phyloP scores from a whole-genome alignment of 1,140 invertebrate genomes.

The Brachystomella parvula region DNA sequence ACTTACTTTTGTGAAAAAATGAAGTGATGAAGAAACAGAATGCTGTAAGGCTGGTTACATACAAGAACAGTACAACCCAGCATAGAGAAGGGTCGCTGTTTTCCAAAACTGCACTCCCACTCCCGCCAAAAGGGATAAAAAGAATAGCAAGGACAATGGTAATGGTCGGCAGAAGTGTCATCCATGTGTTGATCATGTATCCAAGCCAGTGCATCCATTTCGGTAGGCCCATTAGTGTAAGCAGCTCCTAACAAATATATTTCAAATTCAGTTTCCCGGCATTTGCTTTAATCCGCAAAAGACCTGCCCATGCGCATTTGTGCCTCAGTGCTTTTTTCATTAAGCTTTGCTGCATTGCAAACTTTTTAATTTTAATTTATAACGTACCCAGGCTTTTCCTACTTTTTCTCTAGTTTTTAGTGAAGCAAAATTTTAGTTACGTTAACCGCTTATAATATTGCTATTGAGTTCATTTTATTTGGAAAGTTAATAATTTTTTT shows the following conservation, averaged over 20 bases:
- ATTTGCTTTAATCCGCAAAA: too few species aligned
- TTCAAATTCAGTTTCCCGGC: too few species aligned
- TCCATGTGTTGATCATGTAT: slow-evolving; percentile 34
- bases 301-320: too few species aligned
- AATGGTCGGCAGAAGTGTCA: slow-evolving; percentile 22
- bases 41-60: slow-evolving; percentile 22
- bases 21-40: slow-evolving; percentile 36
- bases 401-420: too few species aligned
- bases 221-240: slow-evolving; percentile 28
- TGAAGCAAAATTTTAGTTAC: too few species aligned
- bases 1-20: slow-evolving; percentile 34
- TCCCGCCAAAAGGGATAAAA: slow-evolving; percentile 22
- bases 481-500: background rate
- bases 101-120: slow-evolving; percentile 26
- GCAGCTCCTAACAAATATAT: slow-evolving; percentile 22
- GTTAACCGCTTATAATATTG: too few species aligned
- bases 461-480: background rate
- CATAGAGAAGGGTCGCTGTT: slow-evolving; percentile 30
- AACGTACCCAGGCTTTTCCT: too few species aligned
- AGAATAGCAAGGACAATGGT: slow-evolving; percentile 28
- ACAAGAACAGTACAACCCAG: slow-evolving; percentile 32
- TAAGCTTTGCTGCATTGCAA: too few species aligned
- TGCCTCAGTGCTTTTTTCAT: too few species aligned
- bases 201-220: slow-evolving; percentile 37
- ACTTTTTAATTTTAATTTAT: too few species aligned